These are phyloP conservation scores for Melinopterus prodromus DNA, from an alignment of 2,888 invertebrate species.

Conservation along the genomic window DNA sequence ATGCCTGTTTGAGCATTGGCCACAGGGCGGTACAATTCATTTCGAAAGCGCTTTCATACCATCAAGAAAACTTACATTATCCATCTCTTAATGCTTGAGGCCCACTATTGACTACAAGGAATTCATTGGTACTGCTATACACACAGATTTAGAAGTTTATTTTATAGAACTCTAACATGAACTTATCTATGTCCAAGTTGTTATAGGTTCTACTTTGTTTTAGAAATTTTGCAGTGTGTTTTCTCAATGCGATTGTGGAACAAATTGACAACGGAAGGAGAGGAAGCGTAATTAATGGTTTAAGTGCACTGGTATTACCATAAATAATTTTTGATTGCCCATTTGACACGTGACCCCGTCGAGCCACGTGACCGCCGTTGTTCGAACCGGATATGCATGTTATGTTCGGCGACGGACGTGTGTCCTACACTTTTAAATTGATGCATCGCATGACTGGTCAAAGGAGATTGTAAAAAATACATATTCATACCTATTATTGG, in stretches of 20 bases:
- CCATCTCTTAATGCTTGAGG: background rate
- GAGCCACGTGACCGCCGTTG: constrained; percentile 41
- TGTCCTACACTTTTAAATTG: constrained; percentile 13
- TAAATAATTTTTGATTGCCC: constrained; percentile 45
- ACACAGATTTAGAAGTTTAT: background rate
- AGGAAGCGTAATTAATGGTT: constrained; percentile 37
- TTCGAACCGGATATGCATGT: constrained; percentile 42
- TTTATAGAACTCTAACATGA: constrained; percentile 6
- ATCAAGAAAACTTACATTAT: constrained; percentile 5
- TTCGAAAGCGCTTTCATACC: constrained; percentile 40
- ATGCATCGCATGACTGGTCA: constrained; percentile 19
- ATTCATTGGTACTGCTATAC: background rate
- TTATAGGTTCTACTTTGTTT: background rate
- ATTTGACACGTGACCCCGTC: constrained; percentile 48
- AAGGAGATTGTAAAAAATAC: background rate
- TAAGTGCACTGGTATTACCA: constrained; percentile 42
- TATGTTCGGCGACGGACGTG: background rate
- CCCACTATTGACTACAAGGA: background rate
- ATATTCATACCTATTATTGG: background rate
- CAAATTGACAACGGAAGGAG: constrained; percentile 14
- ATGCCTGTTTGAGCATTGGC: constrained; percentile 49
- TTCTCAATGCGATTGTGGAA: background rate
- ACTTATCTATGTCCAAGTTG: background rate
- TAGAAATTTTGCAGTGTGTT: background rate
- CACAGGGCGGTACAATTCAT: constrained; percentile 48